Evolutionary conservation across 2,797 vertebrate species (phyloP).

Genomic region (Anguilla obscura): DNA sequence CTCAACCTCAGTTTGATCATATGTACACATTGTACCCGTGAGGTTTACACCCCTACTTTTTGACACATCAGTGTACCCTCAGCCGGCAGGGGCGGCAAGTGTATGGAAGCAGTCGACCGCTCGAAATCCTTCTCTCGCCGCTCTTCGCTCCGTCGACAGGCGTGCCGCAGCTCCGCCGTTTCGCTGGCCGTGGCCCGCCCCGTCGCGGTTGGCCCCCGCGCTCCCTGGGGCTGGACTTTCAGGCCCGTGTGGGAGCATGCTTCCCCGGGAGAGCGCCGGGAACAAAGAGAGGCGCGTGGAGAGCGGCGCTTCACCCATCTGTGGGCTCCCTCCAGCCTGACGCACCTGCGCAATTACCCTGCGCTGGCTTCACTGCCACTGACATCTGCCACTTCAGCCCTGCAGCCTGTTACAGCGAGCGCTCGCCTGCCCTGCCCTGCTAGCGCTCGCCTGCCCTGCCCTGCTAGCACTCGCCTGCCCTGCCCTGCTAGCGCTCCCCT

Average conservation of each 20-base stretch:
- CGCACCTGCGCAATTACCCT: slow-evolving; percentile 38
- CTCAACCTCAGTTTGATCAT: too few species aligned
- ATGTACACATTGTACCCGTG: too few species aligned
- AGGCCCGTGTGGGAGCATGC: neutral
- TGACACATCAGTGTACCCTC: neutral
- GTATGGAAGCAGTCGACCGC: neutral
- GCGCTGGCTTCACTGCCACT: slow-evolving; percentile 31
- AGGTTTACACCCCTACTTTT: too few species aligned
- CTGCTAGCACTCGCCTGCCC: too few species aligned
- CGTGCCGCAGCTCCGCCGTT: neutral
- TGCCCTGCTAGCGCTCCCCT: neutral
- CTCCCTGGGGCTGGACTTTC: neutral
- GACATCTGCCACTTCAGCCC: slow-evolving; percentile 31
- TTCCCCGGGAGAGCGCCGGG: neutral
- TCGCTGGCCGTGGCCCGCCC: neutral
- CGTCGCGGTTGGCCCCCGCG: neutral
- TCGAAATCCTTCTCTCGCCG: neutral
- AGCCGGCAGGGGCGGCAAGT: neutral
- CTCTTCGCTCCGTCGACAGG: neutral
- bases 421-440: too few species aligned
- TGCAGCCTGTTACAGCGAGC: neutral
- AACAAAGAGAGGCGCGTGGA: slow-evolving; percentile 36
- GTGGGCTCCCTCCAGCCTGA: slow-evolving; percentile 48
- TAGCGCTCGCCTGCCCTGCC: too few species aligned
- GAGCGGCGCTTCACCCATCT: slow-evolving; percentile 27